These are phyloP conservation scores for Drosophila ficusphila DNA, from an alignment of 1,140 invertebrate species.

Conservation along the genomic window DNA sequence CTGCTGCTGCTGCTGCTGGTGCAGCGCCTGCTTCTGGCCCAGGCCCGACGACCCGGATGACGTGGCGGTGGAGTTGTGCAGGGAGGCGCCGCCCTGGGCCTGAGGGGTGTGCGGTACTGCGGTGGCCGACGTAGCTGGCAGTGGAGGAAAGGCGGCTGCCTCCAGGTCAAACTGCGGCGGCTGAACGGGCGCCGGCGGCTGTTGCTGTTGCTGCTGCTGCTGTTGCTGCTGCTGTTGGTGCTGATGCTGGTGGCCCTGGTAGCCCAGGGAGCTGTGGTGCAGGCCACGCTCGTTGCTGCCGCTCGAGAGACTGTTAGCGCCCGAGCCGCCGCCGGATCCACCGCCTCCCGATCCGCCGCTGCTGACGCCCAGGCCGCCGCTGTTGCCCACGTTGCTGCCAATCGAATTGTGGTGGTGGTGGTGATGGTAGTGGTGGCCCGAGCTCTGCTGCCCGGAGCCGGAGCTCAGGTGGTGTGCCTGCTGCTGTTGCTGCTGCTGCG, in stretches of 20 bases:
- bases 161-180: slow-evolving; percentile 91
- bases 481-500: slow-evolving; percentile 60
- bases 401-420: slow-evolving; percentile 71
- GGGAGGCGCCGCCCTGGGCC: slow-evolving; percentile 48
- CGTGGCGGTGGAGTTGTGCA: slow-evolving; percentile 38
- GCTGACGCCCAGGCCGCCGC: slow-evolving; percentile 55
- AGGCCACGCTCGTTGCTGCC: slow-evolving; percentile 51
- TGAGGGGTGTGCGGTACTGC: slow-evolving; percentile 53
- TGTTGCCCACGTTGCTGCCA: slow-evolving; percentile 73
- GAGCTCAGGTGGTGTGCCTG: slow-evolving; percentile 57
- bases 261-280: slow-evolving; percentile 59
- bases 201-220: slow-evolving; percentile 74
- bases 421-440: slow-evolving; percentile 53
- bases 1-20: slow-evolving; percentile 32
- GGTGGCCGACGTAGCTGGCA: slow-evolving; percentile 85
- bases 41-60: slow-evolving; percentile 16
- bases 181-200: slow-evolving; percentile 66
- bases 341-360: slow-evolving; percentile 26
- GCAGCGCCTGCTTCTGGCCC: slow-evolving; percentile 37
- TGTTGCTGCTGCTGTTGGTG: slow-evolving; percentile 71
- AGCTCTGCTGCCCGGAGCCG: slow-evolving; percentile 52
- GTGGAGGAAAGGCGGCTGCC: slow-evolving; percentile 92
- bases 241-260: slow-evolving; percentile 59
- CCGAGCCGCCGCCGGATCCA: slow-evolving; percentile 31
- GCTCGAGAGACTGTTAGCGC: slow-evolving; percentile 32